Evolutionary conservation across 53 echinoderm and acorn worm genomes (phyloP), one percentile per base, ranked within the genome.

Genomic region (Holothuria scabra): DNA sequence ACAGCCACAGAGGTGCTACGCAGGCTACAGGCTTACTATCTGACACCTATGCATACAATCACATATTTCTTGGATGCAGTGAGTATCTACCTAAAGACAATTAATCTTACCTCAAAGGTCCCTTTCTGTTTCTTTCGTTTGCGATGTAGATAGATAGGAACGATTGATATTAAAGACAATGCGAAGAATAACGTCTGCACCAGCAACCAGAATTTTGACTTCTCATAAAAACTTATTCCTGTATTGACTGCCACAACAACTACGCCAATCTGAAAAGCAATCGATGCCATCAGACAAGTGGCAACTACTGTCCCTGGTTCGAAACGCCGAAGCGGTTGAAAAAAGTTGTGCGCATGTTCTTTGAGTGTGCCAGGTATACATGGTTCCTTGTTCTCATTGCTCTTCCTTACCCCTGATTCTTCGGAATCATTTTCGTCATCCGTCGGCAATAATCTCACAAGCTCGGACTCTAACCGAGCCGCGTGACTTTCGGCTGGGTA

Each of bases 101-200:
- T 7, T 7, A 44, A 48, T 48, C 70, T 22, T 78, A 78, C 78
- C 78, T 78, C 78, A 58, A 20, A 46, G 4, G 52, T 78, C 5
- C 32, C 32, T 46, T 78, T 78, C 52, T 78, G 78, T 59, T 20
- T 55, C 18, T 56, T 52, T 32, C 78, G 14, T 28, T 78, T 46
- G 58, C 59, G 31, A 56, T 78, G 78, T 3, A 78, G 49, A 29
- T 78, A 78, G 14, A 78, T 78, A 20, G 78, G 78, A 32, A 78
- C 32, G 12, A 30, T 56, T 11, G 29, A 57, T 29, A 58, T 29
- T 13, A 78, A 52, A 4, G 78, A 78, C 3, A 78, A 20, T 1
- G 28, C 58, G 16, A 78, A 58, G 16, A 78, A 28, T 4, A 78
- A 20, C 20, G 20, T 31, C 58, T 78, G 57, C 12, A 57, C 19